Base-by-base conservation (phyloP, 2,888 invertebrate species). In the Antheraea assamensis region DNA sequence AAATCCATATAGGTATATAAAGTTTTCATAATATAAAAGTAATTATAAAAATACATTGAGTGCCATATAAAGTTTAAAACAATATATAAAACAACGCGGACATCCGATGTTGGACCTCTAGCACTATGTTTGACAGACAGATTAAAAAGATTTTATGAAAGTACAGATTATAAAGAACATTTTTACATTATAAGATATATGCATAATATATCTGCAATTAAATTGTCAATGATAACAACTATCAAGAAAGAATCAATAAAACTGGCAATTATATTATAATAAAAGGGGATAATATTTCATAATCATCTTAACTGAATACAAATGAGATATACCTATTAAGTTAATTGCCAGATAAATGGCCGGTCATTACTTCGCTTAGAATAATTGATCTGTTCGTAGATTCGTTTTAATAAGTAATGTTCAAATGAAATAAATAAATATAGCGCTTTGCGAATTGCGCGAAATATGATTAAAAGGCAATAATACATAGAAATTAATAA, bases 281-380 rank as follows among this genome's bases (percentile, higher is more conserved):
- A 61, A 24, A 13, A 64, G 3, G 27, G 17, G 30, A 27, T 30
- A 64, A 64, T 13, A 58, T 61, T 27, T 27, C 17, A 61, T 27
- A 27, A 64, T 64, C 15, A 30, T 27, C 17, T 5, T 1, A 30
- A 30, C 61, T 17, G 24, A 64, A 64, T 27, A 64, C 17, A 30
- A 64, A 64, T 64, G 61, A 64, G 58, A 42, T 7, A 70, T n/a
- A 35, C 10, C 5, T 81, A 83, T 81, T 81, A 83, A 81, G 84
- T 84, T 81, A 84, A 87, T 85, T 80, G 78, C 79, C 77, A 81
- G 81, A 86, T 86, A 82, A 87, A 86, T 84, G 80, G 78, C 77
- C 73, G 73, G 78, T 42, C 79, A 85, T 87, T 85, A 85, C 81
- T 81, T 79, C 80, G 78, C 79, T 77, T 78, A 76, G 78, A 74